Evolutionary conservation across 2,888 invertebrate species (phyloP).

Genomic region (Metallyticus violacea): DNA sequence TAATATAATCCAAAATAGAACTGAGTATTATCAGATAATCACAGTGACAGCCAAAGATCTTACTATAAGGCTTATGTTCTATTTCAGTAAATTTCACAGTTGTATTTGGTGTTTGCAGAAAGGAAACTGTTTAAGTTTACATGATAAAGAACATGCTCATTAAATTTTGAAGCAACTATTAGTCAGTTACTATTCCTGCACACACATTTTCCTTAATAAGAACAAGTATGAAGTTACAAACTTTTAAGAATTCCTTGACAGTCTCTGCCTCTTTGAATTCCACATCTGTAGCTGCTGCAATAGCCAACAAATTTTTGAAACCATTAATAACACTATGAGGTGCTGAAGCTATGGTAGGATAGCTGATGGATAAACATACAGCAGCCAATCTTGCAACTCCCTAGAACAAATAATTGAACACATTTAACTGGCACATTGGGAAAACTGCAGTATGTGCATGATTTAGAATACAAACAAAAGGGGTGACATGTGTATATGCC

Average conservation of each 20-base stretch:
- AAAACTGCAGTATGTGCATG: not conserved
- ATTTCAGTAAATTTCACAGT: too few relatives aligned
- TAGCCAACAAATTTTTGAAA: constrained; percentile 94
- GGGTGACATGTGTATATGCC: not conserved
- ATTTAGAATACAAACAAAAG: not conserved
- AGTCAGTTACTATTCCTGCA: too few relatives aligned
- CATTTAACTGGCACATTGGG: not conserved
- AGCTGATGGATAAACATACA: constrained; percentile 88
- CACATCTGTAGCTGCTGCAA: constrained; percentile 94
- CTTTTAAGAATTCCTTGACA: constrained; percentile 89
- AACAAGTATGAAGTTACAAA: too few relatives aligned
- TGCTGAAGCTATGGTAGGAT: constrained; percentile 94
- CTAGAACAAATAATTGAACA: constrained; percentile 39
- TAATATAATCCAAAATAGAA: too few relatives aligned
- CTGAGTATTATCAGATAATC: too few relatives aligned
- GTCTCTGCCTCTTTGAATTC: constrained; percentile 92
- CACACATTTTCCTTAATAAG: too few relatives aligned
- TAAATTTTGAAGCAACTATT: too few relatives aligned
- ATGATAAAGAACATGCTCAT: too few relatives aligned
- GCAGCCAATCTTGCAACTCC: constrained; percentile 95
- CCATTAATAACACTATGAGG: constrained; percentile 98
- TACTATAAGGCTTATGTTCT: too few relatives aligned
- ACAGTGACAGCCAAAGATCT: too few relatives aligned
- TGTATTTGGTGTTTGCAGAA: too few relatives aligned
- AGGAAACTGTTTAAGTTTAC: too few relatives aligned